Base-by-base conservation (phyloP, 1,140 invertebrate genomes). In the Hydropsyche tenuis region DNA sequence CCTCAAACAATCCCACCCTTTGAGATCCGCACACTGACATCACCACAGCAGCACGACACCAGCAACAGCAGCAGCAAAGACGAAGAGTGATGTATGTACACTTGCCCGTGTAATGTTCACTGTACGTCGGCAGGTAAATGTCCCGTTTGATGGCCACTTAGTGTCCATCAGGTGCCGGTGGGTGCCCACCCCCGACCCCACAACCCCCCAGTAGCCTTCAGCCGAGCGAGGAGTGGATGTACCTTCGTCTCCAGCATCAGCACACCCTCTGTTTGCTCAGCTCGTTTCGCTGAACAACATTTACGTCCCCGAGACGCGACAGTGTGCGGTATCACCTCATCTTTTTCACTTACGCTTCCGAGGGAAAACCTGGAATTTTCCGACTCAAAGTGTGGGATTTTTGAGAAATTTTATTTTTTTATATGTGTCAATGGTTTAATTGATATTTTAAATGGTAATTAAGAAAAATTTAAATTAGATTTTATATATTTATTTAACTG, bases 281-380 rank as follows among this genome's bases (percentile, higher is more conserved):
- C 62, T 65, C 71, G 42, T 66, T 73, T 66, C 37, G 62, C 42
- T 65, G 62, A 73, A 73, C 62, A 70, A 65, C 71, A 48, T 65
- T 73, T 66, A 65, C 42, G 27, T 60, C 62, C 30, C 30, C 45
- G 64, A 73, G 60, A 73, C 27, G 48, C 22, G 66, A n/a, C n/a
- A n/a, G n/a, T n/a, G 43, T 12, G 68, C 42, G n/a, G 18, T 73
- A 73, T 73, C 71, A 65, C 63, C 71, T 73, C 69, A 72, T 72
- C 71, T 64, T 73, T 72, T 73, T 65, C 71, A 73, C 71, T 46
- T 73, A 53, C 37, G 25, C 68, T 14, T 4, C 45, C 16, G 4
- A 2, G 16, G 45, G 14, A 48, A 48, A 16, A 48, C 45, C 30
- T 4, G 30, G 9, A 9, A 37, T 37, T 37, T 37, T 37, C 30